Evolutionary conservation across 2,888 invertebrate genomes (phyloP).

Genomic region (Sarcophaga carnaria): DNA sequence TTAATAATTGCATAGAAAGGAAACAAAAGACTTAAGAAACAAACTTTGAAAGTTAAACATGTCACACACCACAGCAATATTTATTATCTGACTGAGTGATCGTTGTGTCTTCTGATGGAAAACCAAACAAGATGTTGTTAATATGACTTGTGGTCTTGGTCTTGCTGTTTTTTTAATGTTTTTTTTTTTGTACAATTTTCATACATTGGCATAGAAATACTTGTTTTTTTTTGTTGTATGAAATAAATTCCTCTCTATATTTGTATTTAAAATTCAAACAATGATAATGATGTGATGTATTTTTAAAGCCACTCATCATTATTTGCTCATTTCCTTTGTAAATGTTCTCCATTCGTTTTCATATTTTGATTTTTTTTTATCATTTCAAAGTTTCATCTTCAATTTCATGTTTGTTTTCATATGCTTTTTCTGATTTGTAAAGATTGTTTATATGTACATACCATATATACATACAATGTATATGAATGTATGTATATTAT

Average conservation of each 20-base stretch:
- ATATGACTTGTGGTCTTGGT: not conserved
- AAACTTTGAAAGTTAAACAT: constrained; percentile 63
- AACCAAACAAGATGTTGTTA: not conserved
- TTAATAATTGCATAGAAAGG: constrained; percentile 44
- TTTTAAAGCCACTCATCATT: constrained; percentile 44
- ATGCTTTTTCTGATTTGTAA: constrained; percentile 5
- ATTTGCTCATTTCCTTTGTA: constrained; percentile 24
- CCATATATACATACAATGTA: no score
- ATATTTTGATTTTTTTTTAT: not conserved
- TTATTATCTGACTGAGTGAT: not conserved
- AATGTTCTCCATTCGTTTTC: constrained; percentile 8
- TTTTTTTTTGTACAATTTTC: not conserved
- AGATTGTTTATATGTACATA: constrained; percentile 28
- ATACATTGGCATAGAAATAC: not conserved
- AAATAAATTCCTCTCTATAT: not conserved
- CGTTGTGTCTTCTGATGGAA: not conserved
- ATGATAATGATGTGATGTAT: not conserved
- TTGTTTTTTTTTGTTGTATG: not conserved
- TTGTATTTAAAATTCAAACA: not conserved
- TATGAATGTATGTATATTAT: not conserved
- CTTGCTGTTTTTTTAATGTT: not conserved
- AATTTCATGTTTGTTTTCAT: not conserved
- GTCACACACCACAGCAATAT: constrained; percentile 31
- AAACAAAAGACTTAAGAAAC: constrained; percentile 65
- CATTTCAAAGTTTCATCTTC: constrained; percentile 10